Evolutionary conservation across 2,888 invertebrate genomes (phyloP).

Genomic region (Clostera curtula): DNA sequence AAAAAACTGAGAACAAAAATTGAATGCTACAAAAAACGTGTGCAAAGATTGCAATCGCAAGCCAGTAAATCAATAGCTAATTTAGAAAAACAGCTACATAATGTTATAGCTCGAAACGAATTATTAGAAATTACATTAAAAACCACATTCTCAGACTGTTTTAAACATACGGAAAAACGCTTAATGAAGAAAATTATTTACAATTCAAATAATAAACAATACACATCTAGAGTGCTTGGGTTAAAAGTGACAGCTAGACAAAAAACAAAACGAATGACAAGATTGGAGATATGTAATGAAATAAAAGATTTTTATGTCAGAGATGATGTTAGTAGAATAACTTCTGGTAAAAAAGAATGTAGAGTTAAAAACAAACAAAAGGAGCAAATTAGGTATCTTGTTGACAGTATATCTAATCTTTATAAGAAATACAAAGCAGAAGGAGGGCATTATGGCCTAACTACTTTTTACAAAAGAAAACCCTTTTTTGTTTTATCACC

Average conservation of each 20-base stretch:
- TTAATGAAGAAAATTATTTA: background rate
- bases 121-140: background rate
- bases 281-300: background rate
- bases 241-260: background rate
- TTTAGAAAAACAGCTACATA: background rate
- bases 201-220: background rate
- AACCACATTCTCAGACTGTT: background rate
- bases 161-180: background rate
- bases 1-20: background rate
- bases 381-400: slow-evolving; percentile 6
- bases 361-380: slow-evolving; percentile 4
- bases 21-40: slow-evolving; percentile 1
- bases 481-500: slow-evolving; percentile 2
- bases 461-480: slow-evolving; percentile 1
- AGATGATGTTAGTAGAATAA: slow-evolving; percentile 6
- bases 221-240: background rate
- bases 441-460: slow-evolving; percentile 2
- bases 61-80: background rate
- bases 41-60: background rate
- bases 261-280: background rate
- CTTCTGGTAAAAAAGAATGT: slow-evolving; percentile 6
- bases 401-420: background rate
- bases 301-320: slow-evolving; percentile 3
- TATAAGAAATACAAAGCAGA: slow-evolving; percentile 5
- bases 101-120: slow-evolving; percentile 1